phyloP scores from a whole-genome alignment of 2,797 vertebrate genomes.

The Cichlasoma orientale region DNA sequence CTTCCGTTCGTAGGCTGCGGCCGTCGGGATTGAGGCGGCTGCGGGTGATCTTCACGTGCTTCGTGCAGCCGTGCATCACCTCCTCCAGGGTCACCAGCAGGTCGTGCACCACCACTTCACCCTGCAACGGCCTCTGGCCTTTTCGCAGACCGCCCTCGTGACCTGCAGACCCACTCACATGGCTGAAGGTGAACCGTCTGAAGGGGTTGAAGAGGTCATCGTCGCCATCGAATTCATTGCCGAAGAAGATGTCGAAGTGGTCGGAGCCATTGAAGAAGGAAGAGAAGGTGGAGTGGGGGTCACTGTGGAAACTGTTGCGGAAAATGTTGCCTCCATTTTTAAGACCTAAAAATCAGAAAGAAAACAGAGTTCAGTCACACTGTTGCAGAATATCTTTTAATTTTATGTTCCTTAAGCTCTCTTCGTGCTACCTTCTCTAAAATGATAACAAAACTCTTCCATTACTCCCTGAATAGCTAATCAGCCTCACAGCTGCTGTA shows the following conservation, averaged over 20 bases:
- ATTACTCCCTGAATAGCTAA: constrained; percentile 55
- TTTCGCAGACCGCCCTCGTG: constrained; percentile 54
- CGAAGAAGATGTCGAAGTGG: constrained; percentile 93
- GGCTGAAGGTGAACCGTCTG: constrained; percentile 86
- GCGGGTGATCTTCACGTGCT: constrained; percentile 94
- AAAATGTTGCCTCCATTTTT: constrained; percentile 82
- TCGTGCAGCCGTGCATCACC: constrained; percentile 93
- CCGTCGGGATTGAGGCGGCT: constrained; percentile 89
- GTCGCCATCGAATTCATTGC: constrained; percentile 83
- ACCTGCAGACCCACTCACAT: constrained; percentile 78
- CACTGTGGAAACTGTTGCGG: constrained; percentile 87
- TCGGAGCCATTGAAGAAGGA: constrained; percentile 91
- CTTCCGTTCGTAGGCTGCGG: constrained; percentile 85
- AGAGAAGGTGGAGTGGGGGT: constrained; percentile 90
- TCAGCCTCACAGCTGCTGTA: constrained; percentile 37
- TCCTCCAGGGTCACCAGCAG: constrained; percentile 93
- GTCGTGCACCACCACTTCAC: constrained; percentile 88
- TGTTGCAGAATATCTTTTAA: not conserved
- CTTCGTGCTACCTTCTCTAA: not conserved
- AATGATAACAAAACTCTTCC: not conserved
- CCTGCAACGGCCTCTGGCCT: constrained; percentile 78
- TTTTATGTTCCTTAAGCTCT: not conserved
- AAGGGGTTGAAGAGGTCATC: constrained; percentile 93
- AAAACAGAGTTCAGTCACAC: not conserved
- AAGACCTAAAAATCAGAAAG: constrained; percentile 61